These are phyloP conservation scores for Enoplolaimus lenunculus DNA, from an alignment of 2,888 invertebrate species.

Conservation along the genomic window DNA sequence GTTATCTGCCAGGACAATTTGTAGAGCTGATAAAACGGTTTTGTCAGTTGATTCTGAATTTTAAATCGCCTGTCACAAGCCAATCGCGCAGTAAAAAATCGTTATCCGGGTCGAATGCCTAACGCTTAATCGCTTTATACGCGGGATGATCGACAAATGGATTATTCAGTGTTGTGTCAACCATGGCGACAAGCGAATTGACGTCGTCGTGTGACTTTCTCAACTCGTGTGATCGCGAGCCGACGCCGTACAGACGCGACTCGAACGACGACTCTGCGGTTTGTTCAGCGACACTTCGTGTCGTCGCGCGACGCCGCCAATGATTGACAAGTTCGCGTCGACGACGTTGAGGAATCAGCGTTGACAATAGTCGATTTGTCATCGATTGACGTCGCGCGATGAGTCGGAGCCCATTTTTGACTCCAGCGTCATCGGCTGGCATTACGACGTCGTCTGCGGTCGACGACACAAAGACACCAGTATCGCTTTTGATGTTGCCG, in stretches of 20 bases:
- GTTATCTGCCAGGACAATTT: too few relatives aligned
- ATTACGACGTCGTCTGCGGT: too few relatives aligned
- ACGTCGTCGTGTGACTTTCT: not conserved
- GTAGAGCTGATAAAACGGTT: too few relatives aligned
- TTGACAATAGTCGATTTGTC: not conserved
- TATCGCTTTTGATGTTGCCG: too few relatives aligned
- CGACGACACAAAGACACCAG: too few relatives aligned
- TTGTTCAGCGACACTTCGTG: not conserved
- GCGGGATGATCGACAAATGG: too few relatives aligned
- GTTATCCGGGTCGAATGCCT: too few relatives aligned
- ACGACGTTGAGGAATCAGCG: not conserved
- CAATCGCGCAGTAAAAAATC: too few relatives aligned
- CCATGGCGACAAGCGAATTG: not conserved
- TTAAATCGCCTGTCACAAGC: too few relatives aligned
- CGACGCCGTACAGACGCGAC: not conserved
- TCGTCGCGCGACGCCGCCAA: not conserved
- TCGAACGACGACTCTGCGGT: not conserved
- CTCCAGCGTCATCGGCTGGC: not conserved
- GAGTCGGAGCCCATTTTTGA: not conserved
- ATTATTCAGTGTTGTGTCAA: not conserved
- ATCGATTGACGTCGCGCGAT: not conserved
- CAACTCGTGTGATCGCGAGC: not conserved
- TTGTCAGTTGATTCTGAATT: too few relatives aligned
- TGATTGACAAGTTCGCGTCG: not conserved
- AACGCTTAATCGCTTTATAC: too few relatives aligned